These are phyloP conservation scores for Drosophila koepferae DNA, from an alignment of 2,888 invertebrate species.

Conservation along the genomic window DNA sequence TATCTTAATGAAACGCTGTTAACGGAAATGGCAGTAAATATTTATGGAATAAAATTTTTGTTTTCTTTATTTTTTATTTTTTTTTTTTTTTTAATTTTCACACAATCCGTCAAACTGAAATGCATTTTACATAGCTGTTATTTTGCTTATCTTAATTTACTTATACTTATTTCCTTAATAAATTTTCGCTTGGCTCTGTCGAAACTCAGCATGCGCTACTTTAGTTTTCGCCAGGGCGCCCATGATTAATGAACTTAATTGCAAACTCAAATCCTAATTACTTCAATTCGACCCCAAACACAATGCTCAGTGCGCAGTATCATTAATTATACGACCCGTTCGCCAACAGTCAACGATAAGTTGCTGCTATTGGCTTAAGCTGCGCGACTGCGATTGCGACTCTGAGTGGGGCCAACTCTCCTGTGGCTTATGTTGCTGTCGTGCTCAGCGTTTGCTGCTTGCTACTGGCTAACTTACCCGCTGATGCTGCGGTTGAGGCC, in stretches of 20 bases:
- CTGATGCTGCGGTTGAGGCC: slow-evolving; percentile 44
- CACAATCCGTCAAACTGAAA: not conserved
- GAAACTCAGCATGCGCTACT: slow-evolving; percentile 8
- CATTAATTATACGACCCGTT: slow-evolving; percentile 71
- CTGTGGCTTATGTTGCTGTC: slow-evolving; percentile 69
- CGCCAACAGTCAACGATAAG: not conserved
- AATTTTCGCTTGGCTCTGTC: slow-evolving; percentile 4
- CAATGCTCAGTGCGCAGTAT: slow-evolving; percentile 40
- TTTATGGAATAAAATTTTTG: not conserved
- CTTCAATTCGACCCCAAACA: slow-evolving; percentile 64
- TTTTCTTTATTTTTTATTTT: not conserved
- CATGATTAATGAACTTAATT: slow-evolving; percentile 74
- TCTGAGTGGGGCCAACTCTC: slow-evolving; percentile 35
- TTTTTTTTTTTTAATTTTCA: not conserved
- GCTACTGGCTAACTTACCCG: slow-evolving; percentile 51
- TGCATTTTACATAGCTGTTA: slow-evolving; percentile 12
- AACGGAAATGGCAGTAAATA: slow-evolving; percentile 62
- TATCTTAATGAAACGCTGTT: slow-evolving; percentile 53
- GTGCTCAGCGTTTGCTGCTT: slow-evolving; percentile 56
- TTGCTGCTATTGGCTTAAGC: not conserved
- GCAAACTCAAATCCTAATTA: slow-evolving; percentile 78
- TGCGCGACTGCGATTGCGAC: not conserved
- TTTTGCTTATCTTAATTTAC: slow-evolving; percentile 17
- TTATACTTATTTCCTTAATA: slow-evolving; percentile 8
- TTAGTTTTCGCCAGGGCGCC: not conserved